Percentiles rank a stretch among this genome's conserved stretches.
Evolutionary conservation across 1,140 invertebrate species (phyloP).

Genomic region (Uloborus diversus): DNA sequence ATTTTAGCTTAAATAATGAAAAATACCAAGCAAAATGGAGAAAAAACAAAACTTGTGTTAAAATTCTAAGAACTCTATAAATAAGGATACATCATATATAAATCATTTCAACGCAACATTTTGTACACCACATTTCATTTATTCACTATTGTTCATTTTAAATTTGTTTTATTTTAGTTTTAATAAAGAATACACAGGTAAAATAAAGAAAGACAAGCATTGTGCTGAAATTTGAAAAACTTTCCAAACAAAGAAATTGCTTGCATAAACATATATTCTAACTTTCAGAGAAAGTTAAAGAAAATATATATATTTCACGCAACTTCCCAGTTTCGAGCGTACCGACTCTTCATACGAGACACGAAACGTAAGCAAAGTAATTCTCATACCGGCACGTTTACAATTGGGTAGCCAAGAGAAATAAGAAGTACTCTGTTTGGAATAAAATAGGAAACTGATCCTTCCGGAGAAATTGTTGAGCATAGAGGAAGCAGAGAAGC

Average conservation of each 20-base stretch:
- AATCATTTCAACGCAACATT: no score
- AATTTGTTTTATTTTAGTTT: not conserved
- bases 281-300: no score
- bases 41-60: no score
- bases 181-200: not conserved
- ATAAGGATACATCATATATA: no score
- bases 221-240: not conserved
- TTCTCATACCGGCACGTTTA: slow-evolving; percentile 12
- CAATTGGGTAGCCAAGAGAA: not conserved
- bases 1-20: no score
- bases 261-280: slow-evolving; percentile 14
- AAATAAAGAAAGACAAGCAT: not conserved
- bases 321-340: no score
- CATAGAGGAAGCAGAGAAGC: not conserved
- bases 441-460: slow-evolving; percentile 9
- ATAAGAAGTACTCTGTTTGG: not conserved
- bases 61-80: no score
- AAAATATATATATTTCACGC: no score
- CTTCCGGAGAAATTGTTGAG: slow-evolving; percentile 19
- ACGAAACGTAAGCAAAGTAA: slow-evolving; percentile 6
- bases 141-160: no score
- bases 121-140: no score
- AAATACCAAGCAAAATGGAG: no score
- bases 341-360: no score
- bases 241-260: slow-evolving; percentile 14